Evolutionary conservation across 2,888 invertebrate genomes (phyloP).

Genomic region (Drosophila infuscata): DNA sequence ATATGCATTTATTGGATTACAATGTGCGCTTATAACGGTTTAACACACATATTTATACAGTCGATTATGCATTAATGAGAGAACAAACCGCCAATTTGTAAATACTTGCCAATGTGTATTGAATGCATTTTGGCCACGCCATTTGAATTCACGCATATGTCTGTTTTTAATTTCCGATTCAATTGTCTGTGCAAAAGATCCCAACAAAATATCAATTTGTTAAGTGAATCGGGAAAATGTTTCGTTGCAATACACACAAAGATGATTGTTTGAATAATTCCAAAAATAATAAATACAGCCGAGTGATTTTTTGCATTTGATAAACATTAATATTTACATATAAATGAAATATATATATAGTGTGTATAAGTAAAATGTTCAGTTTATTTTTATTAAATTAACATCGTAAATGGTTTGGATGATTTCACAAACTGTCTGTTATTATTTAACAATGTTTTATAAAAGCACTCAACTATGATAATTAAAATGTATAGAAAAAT

Average conservation of each 20-base stretch:
- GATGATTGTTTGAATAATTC: background rate
- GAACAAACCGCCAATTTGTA: constrained; percentile 54
- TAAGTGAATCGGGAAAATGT: constrained; percentile 15
- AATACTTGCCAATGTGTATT: constrained; percentile 24
- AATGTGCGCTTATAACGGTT: constrained; percentile 46
- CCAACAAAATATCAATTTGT: constrained; percentile 29
- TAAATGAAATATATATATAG: background rate
- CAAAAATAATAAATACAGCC: background rate
- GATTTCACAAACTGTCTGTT: background rate
- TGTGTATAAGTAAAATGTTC: background rate
- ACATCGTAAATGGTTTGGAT: background rate
- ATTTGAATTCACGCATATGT: background rate
- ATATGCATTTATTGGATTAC: constrained; percentile 65
- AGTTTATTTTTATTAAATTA: background rate
- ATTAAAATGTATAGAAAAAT: background rate
- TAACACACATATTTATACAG: constrained; percentile 47
- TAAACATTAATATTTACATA: background rate
- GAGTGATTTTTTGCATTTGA: background rate
- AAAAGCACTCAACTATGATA: background rate
- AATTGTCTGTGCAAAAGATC: constrained; percentile 19
- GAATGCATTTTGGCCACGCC: background rate
- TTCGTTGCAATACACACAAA: background rate
- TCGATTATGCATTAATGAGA: constrained; percentile 64
- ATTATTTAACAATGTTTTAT: background rate
- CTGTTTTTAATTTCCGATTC: constrained; percentile 65